Percentiles rank a stretch among this genome's conserved stretches.
Conservation (phyloP, 2,797 vertebrate species). For the Salmo trutta region DNA sequence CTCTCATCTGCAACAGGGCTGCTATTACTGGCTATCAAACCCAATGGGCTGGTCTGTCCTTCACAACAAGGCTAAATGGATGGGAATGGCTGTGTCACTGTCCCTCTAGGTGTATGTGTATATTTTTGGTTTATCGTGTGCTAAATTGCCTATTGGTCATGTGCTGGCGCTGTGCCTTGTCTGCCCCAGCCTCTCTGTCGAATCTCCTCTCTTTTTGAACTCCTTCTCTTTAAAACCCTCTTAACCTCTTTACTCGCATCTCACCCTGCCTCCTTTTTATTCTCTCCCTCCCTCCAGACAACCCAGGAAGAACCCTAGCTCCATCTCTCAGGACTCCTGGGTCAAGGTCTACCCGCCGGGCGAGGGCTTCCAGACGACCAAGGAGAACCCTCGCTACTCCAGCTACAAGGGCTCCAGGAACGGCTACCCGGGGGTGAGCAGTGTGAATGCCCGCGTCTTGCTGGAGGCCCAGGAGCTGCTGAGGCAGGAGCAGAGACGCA, state of each 20-base stretch:
- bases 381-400: constrained; percentile 89
- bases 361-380: constrained; percentile 87
- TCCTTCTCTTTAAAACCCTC: neutral
- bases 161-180: neutral
- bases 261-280: neutral
- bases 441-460: constrained; percentile 90
- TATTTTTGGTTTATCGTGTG: neutral
- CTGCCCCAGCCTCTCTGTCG: no score
- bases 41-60: constrained; percentile 45
- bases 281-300: constrained; percentile 71
- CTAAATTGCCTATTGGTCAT: neutral
- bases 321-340: constrained; percentile 22
- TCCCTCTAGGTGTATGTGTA: neutral
- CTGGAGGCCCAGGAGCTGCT: constrained; percentile 96
- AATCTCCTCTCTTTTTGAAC: neutral
- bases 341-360: constrained; percentile 81
- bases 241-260: neutral
- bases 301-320: constrained; percentile 86
- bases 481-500: constrained; percentile 92
- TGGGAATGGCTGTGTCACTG: constrained; percentile 51
- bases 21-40: constrained; percentile 52
- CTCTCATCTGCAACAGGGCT: constrained; percentile 34
- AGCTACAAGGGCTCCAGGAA: constrained; percentile 83
- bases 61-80: constrained; percentile 45
- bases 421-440: constrained; percentile 66